Evolutionary conservation across 2,113 vertebrate species (phyloP).

Genomic region (Scolopax mira): DNA sequence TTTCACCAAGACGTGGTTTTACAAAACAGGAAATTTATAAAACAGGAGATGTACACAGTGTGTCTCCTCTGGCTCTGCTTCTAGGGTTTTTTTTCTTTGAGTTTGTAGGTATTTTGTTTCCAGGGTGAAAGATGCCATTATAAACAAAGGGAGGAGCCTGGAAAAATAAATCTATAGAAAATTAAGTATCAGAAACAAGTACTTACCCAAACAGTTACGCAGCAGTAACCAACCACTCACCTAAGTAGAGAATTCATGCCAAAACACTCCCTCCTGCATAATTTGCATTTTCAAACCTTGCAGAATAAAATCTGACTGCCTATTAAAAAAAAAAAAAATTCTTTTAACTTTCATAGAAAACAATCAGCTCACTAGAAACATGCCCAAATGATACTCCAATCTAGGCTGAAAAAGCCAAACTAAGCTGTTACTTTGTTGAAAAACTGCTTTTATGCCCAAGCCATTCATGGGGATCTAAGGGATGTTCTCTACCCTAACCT

Average conservation of each 20-base stretch:
- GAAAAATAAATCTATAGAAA: not conserved
- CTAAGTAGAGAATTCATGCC: not conserved
- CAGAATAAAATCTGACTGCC: not conserved
- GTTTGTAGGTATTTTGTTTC: not conserved
- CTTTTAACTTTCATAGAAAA: not conserved
- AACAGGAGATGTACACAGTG: not conserved
- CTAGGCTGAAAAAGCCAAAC: not conserved
- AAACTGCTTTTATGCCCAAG: slow-evolving; percentile 20
- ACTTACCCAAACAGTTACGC: not conserved
- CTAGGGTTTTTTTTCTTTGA: not conserved
- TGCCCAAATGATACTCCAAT: not conserved
- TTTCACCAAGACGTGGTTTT: not conserved
- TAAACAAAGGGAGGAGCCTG: slow-evolving; percentile 1
- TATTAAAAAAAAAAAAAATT: not conserved
- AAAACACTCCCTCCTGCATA: not conserved
- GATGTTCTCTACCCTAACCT: not conserved
- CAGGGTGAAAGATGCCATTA: not conserved
- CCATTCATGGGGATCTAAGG: not conserved
- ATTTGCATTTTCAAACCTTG: not conserved
- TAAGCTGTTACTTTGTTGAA: not conserved
- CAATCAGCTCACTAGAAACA: not conserved
- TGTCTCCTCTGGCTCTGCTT: not conserved
- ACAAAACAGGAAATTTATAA: not conserved
- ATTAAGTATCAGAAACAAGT: not conserved
- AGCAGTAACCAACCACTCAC: not conserved